A percentile compares a stretch with the other conserved stretches of the same genome.
Evolutionary conservation across 2,797 vertebrate genomes (phyloP).

Genomic region (Sebastes cheni): DNA sequence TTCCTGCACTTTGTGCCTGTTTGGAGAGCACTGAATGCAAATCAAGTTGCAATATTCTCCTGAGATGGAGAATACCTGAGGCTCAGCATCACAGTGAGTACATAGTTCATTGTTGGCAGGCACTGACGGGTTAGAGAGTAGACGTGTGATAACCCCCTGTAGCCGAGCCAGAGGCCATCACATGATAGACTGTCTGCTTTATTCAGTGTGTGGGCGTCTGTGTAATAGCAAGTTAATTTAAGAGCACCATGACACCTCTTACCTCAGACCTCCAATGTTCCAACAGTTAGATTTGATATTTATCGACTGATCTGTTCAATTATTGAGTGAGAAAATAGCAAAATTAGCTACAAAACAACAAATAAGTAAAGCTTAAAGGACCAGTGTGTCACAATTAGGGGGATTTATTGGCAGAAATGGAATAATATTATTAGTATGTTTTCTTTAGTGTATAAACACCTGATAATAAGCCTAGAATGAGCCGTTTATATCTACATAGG

Average conservation of each 20-base stretch:
- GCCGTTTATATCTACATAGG: too few relatives aligned
- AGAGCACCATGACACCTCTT: background rate
- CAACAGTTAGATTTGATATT: background rate
- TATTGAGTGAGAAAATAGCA: background rate
- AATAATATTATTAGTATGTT: too few relatives aligned
- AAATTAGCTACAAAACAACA: background rate
- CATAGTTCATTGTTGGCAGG: background rate
- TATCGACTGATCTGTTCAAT: background rate
- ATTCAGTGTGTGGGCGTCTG: background rate
- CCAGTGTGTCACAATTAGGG: too few relatives aligned
- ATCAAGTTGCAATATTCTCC: background rate
- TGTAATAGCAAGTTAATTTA: background rate
- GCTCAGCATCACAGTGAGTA: background rate
- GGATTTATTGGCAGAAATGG: too few relatives aligned
- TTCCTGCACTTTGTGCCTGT: background rate
- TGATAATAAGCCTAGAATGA: too few relatives aligned
- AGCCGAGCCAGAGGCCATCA: background rate
- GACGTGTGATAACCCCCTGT: background rate
- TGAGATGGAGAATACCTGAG: background rate
- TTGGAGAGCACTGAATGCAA: slow-evolving; percentile 8
- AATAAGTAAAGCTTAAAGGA: too few relatives aligned
- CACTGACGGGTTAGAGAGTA: background rate
- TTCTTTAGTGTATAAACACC: too few relatives aligned
- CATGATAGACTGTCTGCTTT: background rate
- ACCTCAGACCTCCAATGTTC: background rate